Evolutionary conservation across 2,113 vertebrate genomes (phyloP).

Genomic region (Bujurquina vittata): DNA sequence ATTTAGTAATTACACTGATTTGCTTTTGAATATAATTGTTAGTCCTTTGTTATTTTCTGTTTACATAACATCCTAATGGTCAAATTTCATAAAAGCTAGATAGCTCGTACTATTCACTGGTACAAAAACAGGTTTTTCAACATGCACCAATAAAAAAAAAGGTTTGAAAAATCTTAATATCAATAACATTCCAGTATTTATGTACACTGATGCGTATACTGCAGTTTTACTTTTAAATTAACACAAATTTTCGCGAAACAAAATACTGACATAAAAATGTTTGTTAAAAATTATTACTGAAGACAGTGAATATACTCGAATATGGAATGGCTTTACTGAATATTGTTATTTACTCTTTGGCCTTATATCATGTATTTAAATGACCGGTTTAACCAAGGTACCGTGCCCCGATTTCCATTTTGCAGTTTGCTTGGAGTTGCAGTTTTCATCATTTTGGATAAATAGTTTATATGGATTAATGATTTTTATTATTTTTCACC

Average conservation of each 20-base stretch:
- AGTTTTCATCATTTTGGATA: not conserved
- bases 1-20: not conserved
- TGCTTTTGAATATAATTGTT: not conserved
- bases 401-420: not conserved
- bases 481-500: not conserved
- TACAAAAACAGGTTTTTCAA: not conserved
- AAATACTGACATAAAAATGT: not conserved
- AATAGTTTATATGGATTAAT: not conserved
- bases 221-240: not conserved
- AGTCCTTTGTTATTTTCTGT: not conserved
- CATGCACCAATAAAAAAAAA: not conserved
- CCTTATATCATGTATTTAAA: not conserved
- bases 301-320: not conserved
- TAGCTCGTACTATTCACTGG: not conserved
- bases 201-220: not conserved
- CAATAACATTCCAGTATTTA: not conserved
- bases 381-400: not conserved
- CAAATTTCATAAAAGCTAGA: not conserved
- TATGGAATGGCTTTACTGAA: not conserved
- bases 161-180: not conserved
- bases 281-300: not conserved
- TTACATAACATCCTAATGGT: not conserved
- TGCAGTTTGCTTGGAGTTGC: not conserved
- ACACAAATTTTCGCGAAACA: not conserved
- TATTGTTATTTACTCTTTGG: constrained; percentile 4